These are phyloP conservation scores for Entelurus aequoreus DNA, from an alignment of 2,113 vertebrate genomes.

Conservation along the genomic window DNA sequence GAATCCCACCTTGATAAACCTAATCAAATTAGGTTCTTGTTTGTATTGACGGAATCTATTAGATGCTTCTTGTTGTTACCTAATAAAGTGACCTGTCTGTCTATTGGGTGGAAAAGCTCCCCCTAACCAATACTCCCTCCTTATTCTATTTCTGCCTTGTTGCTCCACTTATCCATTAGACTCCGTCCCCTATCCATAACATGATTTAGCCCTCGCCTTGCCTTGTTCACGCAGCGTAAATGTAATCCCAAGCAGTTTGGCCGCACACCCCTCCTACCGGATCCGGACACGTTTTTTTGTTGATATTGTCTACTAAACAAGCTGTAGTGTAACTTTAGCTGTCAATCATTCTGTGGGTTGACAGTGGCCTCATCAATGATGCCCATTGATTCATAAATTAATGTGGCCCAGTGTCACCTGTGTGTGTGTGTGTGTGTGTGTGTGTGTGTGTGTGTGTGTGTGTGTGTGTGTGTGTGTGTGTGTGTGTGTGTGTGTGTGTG, in stretches of 20 bases:
- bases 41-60: too few relatives aligned
- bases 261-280: constrained; percentile 15
- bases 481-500: too few relatives aligned
- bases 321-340: not conserved
- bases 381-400: not conserved
- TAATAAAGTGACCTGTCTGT: too few relatives aligned
- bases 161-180: constrained; percentile 60
- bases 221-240: constrained; percentile 64
- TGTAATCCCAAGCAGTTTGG: constrained; percentile 61
- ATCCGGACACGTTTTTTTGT: constrained; percentile 34
- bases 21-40: too few relatives aligned
- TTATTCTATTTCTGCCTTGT: constrained; percentile 25
- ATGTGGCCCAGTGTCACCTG: constrained; percentile 3
- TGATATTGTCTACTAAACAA: constrained; percentile 11
- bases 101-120: not conserved
- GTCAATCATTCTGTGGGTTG: constrained; percentile 21
- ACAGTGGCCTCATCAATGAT: constrained; percentile 35
- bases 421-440: too few relatives aligned
- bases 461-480: too few relatives aligned
- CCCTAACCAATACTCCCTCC: not conserved
- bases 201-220: constrained; percentile 58
- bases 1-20: too few relatives aligned
- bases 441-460: too few relatives aligned
- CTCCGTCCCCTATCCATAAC: constrained; percentile 50
- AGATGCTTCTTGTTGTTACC: too few relatives aligned